Base-by-base conservation (phyloP, 2,797 vertebrate species). In the Fistularia commersonii region DNA sequence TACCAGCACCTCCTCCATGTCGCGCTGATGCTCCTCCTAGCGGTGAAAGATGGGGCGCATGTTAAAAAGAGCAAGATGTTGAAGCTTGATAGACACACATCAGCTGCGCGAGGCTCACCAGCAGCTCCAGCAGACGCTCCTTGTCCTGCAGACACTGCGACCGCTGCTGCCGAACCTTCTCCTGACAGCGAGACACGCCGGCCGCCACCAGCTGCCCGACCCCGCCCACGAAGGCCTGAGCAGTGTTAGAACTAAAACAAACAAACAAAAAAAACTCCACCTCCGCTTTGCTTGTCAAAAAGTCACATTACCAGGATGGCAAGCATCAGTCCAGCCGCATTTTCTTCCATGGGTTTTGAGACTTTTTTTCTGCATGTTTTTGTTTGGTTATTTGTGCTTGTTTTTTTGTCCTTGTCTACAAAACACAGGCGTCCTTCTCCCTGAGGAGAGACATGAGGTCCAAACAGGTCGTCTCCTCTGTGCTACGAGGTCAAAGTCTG, bases 221-320 rank as follows among this genome's bases (percentile, higher is more conserved):
- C 15, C 88, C 88, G 0, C 73, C 70, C 64, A 93, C 90, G 7
- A 93, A 87, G 32, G 76, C 11, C 82, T 81, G 66, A 94, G 79
- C 3, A 88, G n/a, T n/a, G n/a, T n/a, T n/a, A n/a, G n/a, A n/a
- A n/a, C n/a, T n/a, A n/a, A n/a, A n/a, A n/a, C n/a, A n/a, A n/a
- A n/a, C n/a, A n/a, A n/a, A n/a, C n/a, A n/a, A n/a, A n/a, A n/a
- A n/a, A n/a, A n/a, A n/a, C n/a, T n/a, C n/a, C n/a, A n/a, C n/a
- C n/a, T n/a, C 84, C 10, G 77, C 88, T 55, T 89, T 64, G 37
- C 91, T 94, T 45, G 97, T 99, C 47, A n/a, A n/a, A n/a, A n/a
- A n/a, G n/a, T n/a, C n/a, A n/a, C n/a, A n/a, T n/a, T n/a, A n/a
- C n/a, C n/a, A n/a, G n/a, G n/a, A n/a, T n/a, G n/a, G n/a, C n/a